Evolutionary conservation across 2,797 vertebrate genomes (phyloP).

Genomic region (Lutjanus campechanus): DNA sequence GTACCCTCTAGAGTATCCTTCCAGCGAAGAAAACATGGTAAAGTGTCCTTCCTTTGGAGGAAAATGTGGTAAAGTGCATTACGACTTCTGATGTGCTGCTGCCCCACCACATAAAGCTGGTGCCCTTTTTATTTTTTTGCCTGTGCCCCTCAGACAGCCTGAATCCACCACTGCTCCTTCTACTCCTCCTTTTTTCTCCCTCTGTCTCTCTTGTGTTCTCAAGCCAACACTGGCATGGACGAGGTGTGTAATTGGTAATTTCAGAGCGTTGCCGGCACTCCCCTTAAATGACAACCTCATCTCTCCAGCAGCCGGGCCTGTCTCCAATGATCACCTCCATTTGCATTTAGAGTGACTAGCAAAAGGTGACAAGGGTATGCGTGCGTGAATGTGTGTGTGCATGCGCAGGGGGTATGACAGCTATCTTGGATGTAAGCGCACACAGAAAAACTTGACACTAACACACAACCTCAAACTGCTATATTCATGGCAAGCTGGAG

Average conservation of each 20-base stretch:
- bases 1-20: no score
- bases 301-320: slow-evolving; percentile 77
- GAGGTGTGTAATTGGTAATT: slow-evolving; percentile 88
- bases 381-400: slow-evolving; percentile 14
- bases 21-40: no score
- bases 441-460: slow-evolving; percentile 45
- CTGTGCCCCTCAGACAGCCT: no score
- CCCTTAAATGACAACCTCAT: slow-evolving; percentile 88
- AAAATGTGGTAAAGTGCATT: no score
- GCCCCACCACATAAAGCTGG: no score
- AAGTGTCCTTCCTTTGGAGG: no score
- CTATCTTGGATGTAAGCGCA: slow-evolving; percentile 42
- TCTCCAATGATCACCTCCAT: slow-evolving; percentile 82
- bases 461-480: slow-evolving; percentile 30
- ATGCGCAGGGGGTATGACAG: slow-evolving; percentile 27
- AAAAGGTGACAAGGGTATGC: slow-evolving; percentile 64
- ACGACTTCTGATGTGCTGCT: no score
- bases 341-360: slow-evolving; percentile 91
- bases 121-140: no score
- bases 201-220: slow-evolving; percentile 37
- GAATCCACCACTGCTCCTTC: background rate
- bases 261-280: slow-evolving; percentile 81
- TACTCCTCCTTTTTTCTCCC: slow-evolving; percentile 5
- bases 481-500: slow-evolving; percentile 33
- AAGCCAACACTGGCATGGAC: slow-evolving; percentile 62